Evolutionary conservation across 2,113 vertebrate genomes (phyloP).

Genomic region (Hystrix cristata): DNA sequence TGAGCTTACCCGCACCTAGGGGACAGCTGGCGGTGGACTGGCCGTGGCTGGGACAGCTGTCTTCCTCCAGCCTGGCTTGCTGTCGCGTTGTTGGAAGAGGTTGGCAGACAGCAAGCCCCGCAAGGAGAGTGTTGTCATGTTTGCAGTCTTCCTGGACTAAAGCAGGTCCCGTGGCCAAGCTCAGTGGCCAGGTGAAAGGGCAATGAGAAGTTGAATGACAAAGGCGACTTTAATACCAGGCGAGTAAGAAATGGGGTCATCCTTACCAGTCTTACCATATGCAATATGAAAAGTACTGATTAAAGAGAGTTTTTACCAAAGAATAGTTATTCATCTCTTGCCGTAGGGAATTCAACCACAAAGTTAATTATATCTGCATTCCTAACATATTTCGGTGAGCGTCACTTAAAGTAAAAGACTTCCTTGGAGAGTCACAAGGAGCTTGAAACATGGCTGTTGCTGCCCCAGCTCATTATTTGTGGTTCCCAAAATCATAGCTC

Average conservation of each 20-base stretch:
- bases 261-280: not conserved
- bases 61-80: not conserved
- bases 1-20: not conserved
- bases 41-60: not conserved
- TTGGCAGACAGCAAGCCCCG: not conserved
- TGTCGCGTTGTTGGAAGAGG: not conserved
- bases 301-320: not conserved
- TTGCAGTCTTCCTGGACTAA: not conserved
- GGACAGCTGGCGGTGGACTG: not conserved
- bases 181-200: not conserved
- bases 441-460: not conserved
- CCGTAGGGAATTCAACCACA: not conserved
- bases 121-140: too few relatives aligned
- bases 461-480: not conserved
- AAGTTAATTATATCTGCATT: conserved; percentile 12
- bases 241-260: not conserved
- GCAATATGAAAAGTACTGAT: not conserved
- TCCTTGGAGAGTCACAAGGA: not conserved
- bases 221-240: not conserved
- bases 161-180: not conserved
- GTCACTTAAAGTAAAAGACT: not conserved
- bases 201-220: not conserved
- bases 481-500: not conserved
- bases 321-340: not conserved
- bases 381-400: not conserved